phyloP scores from a whole-genome alignment of 2,113 vertebrate genomes.

The Aegithalos caudatus region DNA sequence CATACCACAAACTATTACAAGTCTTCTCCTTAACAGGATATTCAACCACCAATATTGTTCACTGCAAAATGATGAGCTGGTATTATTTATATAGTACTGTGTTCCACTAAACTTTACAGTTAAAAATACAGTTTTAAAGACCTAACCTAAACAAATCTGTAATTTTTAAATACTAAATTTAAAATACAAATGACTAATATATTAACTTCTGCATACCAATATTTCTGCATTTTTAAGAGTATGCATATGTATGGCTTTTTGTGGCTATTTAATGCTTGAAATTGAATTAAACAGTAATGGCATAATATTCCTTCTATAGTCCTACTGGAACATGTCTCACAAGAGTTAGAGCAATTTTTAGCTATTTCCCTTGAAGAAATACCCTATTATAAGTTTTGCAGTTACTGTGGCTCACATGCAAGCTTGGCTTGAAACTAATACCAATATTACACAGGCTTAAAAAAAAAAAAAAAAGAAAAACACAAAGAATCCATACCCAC shows the following conservation, averaged over 20 bases:
- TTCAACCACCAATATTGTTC: neutral
- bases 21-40: neutral
- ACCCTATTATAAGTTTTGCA: neutral
- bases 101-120: neutral
- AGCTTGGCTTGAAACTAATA: neutral
- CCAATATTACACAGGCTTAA: neutral
- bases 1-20: neutral
- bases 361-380: neutral
- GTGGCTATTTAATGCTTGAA: neutral
- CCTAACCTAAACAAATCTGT: neutral
- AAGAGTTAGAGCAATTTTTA: neutral
- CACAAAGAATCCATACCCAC: neutral
- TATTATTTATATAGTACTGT: neutral
- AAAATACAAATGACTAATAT: neutral
- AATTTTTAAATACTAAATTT: neutral
- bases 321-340: neutral
- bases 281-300: neutral
- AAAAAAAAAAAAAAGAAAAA: neutral
- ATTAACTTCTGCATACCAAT: neutral
- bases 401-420: neutral
- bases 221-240: neutral
- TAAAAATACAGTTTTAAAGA: neutral
- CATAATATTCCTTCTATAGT: neutral
- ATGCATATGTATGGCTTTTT: neutral
- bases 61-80: neutral